These are phyloP conservation scores for Scaptodrosophila lebanonensis DNA, from an alignment of 1,140 invertebrate genomes.

Conservation along the genomic window DNA sequence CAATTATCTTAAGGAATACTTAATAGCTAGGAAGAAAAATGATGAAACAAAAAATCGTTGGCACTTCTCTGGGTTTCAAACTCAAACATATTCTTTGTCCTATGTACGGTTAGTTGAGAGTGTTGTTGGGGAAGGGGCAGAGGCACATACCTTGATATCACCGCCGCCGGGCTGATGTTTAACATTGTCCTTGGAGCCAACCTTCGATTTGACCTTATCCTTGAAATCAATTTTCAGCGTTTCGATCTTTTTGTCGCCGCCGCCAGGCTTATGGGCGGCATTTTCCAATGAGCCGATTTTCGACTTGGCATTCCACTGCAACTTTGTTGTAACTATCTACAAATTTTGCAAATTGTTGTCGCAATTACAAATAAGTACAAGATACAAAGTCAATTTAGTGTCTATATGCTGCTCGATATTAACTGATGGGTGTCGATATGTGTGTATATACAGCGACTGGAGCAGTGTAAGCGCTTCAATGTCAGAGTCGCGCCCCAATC, in stretches of 20 bases:
- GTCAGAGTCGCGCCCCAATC: slow-evolving; percentile 21
- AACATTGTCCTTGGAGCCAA: slow-evolving; percentile 94
- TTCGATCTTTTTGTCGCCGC: slow-evolving; percentile 95
- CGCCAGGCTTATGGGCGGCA: slow-evolving; percentile 92
- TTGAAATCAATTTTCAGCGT: slow-evolving; percentile 93
- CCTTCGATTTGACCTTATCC: slow-evolving; percentile 93
- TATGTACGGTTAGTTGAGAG: too few relatives aligned
- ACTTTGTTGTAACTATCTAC: slow-evolving; percentile 89
- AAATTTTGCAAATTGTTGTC: slow-evolving; percentile 52
- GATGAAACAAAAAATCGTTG: slow-evolving; percentile 4
- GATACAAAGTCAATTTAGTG: slow-evolving; percentile 40
- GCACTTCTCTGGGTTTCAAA: slow-evolving; percentile 34
- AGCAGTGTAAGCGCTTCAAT: slow-evolving; percentile 24
- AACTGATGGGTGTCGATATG: not conserved
- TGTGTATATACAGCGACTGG: slow-evolving; percentile 10
- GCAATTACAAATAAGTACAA: slow-evolving; percentile 60
- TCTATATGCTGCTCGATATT: not conserved
- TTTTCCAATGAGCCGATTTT: slow-evolving; percentile 97
- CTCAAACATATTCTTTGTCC: slow-evolving; percentile 21
- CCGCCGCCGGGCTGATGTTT: slow-evolving; percentile 85
- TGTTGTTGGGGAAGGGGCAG: not conserved
- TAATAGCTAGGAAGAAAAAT: slow-evolving; percentile 26
- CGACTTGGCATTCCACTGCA: slow-evolving; percentile 95
- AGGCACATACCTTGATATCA: slow-evolving; percentile 87
- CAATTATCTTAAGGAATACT: slow-evolving; percentile 31